Conservation (phyloP, 2,888 invertebrate genomes). For the Diarsia dahlii region DNA sequence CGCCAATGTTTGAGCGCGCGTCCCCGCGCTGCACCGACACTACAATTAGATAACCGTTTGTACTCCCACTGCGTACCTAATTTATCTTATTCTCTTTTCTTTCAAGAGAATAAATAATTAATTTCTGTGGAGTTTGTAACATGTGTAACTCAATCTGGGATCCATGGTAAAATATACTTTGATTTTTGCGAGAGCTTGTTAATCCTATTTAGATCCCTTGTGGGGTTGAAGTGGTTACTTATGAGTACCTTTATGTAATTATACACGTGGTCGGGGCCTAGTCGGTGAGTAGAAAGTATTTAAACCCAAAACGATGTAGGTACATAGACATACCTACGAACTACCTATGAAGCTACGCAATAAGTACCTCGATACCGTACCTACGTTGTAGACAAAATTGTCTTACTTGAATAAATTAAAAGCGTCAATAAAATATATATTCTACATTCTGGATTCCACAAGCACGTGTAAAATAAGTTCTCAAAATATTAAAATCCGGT, state of each 20-base stretch:
- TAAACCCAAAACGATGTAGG: background rate
- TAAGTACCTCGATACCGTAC: background rate
- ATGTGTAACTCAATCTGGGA: background rate
- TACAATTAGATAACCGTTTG: slow-evolving; percentile 60
- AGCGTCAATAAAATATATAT: background rate
- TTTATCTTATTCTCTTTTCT: slow-evolving; percentile 37
- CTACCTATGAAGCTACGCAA: background rate
- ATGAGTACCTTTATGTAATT: background rate
- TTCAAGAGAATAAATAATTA: slow-evolving; percentile 23
- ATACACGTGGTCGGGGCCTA: background rate
- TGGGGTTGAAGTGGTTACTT: background rate
- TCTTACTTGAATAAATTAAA: background rate
- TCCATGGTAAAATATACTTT: slow-evolving; percentile 1
- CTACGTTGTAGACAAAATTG: background rate
- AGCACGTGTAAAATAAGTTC: background rate
- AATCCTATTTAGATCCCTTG: background rate
- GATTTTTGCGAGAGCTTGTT: slow-evolving; percentile 3
- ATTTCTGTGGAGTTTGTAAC: slow-evolving; percentile 19
- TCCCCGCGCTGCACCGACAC: slow-evolving; percentile 31
- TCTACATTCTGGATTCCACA: background rate
- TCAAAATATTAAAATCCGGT: background rate
- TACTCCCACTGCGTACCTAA: slow-evolving; percentile 51
- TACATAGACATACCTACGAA: background rate
- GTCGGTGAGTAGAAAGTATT: background rate
- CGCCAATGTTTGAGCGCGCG: slow-evolving; percentile 21